Evolutionary conservation across 2,888 invertebrate species (phyloP).

Genomic region (Tenthredo mesomela): DNA sequence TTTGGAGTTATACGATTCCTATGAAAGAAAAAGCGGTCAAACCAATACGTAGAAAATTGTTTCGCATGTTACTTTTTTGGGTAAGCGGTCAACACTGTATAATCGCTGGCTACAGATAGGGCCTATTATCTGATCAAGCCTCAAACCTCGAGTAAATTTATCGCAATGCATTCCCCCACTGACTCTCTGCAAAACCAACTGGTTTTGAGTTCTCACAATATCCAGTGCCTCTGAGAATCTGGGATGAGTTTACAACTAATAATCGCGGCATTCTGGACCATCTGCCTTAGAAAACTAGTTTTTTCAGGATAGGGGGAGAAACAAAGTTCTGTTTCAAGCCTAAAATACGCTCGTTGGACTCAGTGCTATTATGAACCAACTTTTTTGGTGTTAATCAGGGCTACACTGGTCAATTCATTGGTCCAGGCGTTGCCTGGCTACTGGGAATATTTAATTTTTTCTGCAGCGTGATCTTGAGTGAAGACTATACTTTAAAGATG

Average conservation of each 20-base stretch:
- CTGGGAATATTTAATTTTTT: too few relatives aligned
- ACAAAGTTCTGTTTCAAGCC: neutral
- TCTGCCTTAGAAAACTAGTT: neutral
- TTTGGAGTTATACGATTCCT: too few relatives aligned
- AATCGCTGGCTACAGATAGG: too few relatives aligned
- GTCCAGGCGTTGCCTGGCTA: too few relatives aligned
- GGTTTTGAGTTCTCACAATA: neutral
- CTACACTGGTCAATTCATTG: too few relatives aligned
- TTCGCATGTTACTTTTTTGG: too few relatives aligned
- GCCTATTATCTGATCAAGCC: too few relatives aligned
- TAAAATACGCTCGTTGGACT: conserved; percentile 1
- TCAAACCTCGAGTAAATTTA: neutral
- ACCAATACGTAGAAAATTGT: too few relatives aligned
- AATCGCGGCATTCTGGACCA: neutral
- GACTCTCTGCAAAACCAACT: neutral
- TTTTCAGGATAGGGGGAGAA: neutral
- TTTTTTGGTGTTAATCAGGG: conserved; percentile 27
- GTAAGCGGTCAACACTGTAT: too few relatives aligned
- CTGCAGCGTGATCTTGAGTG: too few relatives aligned
- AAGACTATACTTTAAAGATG: too few relatives aligned
- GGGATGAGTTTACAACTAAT: neutral
- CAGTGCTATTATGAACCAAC: neutral
- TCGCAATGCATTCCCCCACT: neutral
- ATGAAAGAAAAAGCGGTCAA: too few relatives aligned
- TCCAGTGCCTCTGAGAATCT: neutral